phyloP scores from a whole-genome alignment of 2,888 invertebrate species.

The Blera fallax region DNA sequence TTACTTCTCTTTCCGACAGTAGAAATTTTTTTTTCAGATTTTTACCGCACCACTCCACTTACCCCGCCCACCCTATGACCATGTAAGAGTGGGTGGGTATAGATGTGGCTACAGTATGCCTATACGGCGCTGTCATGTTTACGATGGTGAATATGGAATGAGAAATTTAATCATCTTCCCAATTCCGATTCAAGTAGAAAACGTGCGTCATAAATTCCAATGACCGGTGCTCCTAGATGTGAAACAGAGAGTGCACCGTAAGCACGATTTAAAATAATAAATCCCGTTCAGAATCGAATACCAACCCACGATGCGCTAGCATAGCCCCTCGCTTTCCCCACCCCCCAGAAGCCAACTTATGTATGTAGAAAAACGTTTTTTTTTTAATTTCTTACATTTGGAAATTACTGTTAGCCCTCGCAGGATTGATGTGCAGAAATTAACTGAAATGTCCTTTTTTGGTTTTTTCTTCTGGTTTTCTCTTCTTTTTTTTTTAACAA shows the following conservation, averaged over 20 bases:
- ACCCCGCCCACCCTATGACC: no score
- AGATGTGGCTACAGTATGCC: neutral
- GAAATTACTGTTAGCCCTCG: neutral
- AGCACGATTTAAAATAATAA: neutral
- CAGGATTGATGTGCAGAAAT: neutral
- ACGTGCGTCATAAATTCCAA: neutral
- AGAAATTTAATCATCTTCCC: neutral
- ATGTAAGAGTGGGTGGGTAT: neutral
- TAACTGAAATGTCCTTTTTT: neutral
- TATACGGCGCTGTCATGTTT: neutral
- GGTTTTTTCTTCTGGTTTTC: no score
- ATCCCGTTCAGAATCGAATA: neutral
- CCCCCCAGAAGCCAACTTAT: no score
- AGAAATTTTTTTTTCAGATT: neutral
- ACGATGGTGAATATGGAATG: neutral
- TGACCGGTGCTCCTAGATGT: neutral
- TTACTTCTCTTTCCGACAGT: constrained; percentile 2
- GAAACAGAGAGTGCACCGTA: neutral
- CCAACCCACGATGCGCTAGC: neutral
- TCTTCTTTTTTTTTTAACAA: neutral
- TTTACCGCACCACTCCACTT: neutral
- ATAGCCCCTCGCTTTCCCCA: no score
- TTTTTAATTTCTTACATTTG: neutral
- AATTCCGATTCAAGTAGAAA: no score
- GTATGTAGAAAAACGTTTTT: neutral